Conservation (phyloP, 2,113 vertebrate species). For the Hydropotes inermis region DNA sequence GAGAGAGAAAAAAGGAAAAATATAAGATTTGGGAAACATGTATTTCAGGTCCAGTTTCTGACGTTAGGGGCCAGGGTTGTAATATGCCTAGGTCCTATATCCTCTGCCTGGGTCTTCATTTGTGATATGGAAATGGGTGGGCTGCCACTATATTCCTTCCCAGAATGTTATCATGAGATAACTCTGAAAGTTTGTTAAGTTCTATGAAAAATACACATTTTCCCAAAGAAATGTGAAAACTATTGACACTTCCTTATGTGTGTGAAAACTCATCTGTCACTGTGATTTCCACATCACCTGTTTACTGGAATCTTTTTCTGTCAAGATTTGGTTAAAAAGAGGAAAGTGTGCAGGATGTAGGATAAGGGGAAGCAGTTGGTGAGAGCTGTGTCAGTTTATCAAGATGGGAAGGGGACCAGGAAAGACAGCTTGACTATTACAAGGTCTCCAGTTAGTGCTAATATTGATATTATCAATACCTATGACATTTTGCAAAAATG, state of each 20-base stretch:
- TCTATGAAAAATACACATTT: slow-evolving; percentile 31
- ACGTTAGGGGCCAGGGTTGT: not conserved
- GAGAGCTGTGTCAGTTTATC: not conserved
- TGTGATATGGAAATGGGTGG: not conserved
- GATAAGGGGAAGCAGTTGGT: not conserved
- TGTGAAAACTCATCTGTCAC: not conserved
- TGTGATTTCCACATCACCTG: not conserved
- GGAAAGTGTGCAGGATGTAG: not conserved
- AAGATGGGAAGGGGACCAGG: not conserved
- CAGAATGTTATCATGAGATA: not conserved
- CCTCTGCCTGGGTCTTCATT: not conserved
- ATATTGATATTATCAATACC: not conserved
- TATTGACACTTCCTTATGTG: not conserved
- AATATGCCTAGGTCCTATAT: not conserved
- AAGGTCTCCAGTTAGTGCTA: not conserved
- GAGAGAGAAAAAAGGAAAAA: not conserved
- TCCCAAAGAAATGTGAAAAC: slow-evolving; percentile 9
- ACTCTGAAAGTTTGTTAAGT: not conserved
- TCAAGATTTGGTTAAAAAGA: not conserved
- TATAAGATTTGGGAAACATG: not conserved
- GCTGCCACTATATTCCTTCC: not conserved
- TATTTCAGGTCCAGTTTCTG: not conserved
- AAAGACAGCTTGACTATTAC: not conserved
- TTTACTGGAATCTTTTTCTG: slow-evolving; percentile 6
- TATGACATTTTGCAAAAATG: not conserved